phyloP scores from a whole-genome alignment of 2,113 vertebrate species.

The Hippopotamus amphibius region DNA sequence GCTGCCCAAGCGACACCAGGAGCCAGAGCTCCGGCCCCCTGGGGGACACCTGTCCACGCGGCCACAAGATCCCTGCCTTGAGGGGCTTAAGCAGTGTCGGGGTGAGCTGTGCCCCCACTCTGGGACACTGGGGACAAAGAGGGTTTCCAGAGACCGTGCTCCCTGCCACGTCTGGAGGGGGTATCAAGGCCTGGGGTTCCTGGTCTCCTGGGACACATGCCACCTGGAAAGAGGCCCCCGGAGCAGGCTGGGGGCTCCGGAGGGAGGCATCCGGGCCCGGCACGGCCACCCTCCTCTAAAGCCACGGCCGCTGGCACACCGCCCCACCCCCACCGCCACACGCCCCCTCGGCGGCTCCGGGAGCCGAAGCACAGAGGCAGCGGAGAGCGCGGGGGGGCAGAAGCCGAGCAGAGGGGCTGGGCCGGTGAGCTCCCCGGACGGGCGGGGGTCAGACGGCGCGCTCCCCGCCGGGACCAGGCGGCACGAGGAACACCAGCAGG shows the following conservation, averaged over 20 bases:
- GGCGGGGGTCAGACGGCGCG: background rate
- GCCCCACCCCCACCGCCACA: rapidly evolving
- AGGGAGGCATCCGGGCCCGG: background rate
- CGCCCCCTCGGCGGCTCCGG: rapidly evolving
- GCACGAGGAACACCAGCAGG: background rate
- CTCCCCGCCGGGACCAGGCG: rapidly evolving
- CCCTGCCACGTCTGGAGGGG: rapidly evolving
- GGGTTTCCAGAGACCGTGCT: background rate
- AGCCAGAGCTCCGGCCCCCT: background rate
- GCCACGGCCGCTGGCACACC: background rate
- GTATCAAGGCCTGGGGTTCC: background rate
- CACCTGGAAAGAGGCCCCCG: background rate
- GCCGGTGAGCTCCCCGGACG: rapidly evolving
- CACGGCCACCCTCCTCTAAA: background rate
- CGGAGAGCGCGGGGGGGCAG: background rate
- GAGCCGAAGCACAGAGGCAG: background rate
- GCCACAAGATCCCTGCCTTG: background rate
- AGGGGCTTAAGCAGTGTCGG: no score
- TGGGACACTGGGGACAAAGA: background rate
- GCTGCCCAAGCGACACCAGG: rapidly evolving
- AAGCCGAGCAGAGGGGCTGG: background rate
- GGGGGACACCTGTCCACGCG: background rate
- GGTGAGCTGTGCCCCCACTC: background rate
- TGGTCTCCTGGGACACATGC: background rate
- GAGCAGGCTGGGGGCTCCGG: background rate